phyloP scores from a whole-genome alignment of 1,140 invertebrate genomes.

The Microplitis mediator region DNA sequence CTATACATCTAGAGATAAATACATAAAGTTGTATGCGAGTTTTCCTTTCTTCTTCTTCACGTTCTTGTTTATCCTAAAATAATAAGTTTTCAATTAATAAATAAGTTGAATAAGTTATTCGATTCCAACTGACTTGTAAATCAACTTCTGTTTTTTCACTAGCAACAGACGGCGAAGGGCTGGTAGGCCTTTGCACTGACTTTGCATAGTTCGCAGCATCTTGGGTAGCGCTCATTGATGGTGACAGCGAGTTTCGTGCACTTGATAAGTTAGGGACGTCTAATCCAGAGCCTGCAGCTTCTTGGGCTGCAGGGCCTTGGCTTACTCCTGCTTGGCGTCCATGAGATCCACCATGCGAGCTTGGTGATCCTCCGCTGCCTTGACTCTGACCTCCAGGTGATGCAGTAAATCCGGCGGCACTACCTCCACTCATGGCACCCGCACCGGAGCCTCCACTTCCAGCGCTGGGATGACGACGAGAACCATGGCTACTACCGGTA shows the following conservation, averaged over 20 bases:
- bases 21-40: slow-evolving; percentile 95
- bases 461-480: slow-evolving; percentile 49
- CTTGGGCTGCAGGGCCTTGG: slow-evolving; percentile 52
- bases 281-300: slow-evolving; percentile 52
- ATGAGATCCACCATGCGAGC: slow-evolving; percentile 46
- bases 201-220: slow-evolving; percentile 70
- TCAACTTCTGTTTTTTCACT: slow-evolving; percentile 79
- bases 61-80: slow-evolving; percentile 78
- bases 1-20: slow-evolving; percentile 96
- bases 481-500: slow-evolving; percentile 50
- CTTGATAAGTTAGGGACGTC: slow-evolving; percentile 63
- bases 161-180: slow-evolving; percentile 80
- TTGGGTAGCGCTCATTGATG: slow-evolving; percentile 69
- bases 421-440: slow-evolving; percentile 34
- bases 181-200: slow-evolving; percentile 77
- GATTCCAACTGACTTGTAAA: slow-evolving; percentile 58
- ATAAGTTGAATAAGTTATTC: too few relatives aligned
- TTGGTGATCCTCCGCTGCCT: slow-evolving; percentile 50
- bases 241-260: slow-evolving; percentile 68
- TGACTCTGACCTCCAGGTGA: slow-evolving; percentile 62
- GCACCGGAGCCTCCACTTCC: slow-evolving; percentile 41
- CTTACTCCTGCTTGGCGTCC: slow-evolving; percentile 54
- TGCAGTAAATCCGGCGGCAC: slow-evolving; percentile 38
- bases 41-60: slow-evolving; percentile 92
- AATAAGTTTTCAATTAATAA: too few relatives aligned